phyloP scores from a whole-genome alignment of 2,113 vertebrate genomes.

The Nannospalax galili region DNA sequence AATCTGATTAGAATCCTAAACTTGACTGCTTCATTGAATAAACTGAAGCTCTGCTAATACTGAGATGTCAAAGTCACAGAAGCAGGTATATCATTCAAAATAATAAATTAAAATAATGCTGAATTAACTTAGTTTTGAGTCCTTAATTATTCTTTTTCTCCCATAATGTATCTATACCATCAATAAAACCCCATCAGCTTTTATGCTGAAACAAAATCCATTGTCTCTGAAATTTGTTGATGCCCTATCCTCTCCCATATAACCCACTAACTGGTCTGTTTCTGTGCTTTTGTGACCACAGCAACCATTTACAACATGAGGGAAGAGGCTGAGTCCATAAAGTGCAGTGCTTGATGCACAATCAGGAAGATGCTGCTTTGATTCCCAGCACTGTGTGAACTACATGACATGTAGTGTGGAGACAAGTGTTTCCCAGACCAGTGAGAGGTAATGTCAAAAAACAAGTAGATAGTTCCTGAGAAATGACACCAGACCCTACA shows the following conservation, averaged over 20 bases:
- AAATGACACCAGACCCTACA: background rate
- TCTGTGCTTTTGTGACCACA: background rate
- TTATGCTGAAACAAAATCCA: background rate
- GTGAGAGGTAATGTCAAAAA: background rate
- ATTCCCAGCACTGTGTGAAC: background rate
- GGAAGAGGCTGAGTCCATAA: background rate
- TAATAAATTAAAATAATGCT: background rate
- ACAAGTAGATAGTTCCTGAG: background rate
- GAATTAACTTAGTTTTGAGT: background rate
- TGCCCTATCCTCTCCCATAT: background rate
- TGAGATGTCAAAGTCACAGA: background rate
- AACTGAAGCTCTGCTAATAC: background rate
- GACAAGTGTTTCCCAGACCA: background rate
- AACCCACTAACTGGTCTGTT: background rate
- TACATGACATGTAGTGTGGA: background rate
- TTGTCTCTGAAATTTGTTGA: background rate
- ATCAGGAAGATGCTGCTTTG: background rate
- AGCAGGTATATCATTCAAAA: background rate
- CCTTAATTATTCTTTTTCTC: constrained; percentile 25
- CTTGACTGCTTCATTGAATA: background rate
- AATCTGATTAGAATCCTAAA: background rate
- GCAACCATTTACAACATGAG: background rate
- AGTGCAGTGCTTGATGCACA: background rate
- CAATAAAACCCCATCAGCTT: background rate
- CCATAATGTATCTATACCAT: background rate